Evolutionary conservation across 2,888 invertebrate species (phyloP), one percentile per base, ranked within the genome.

Genomic region (Drosophila mercatorum): DNA sequence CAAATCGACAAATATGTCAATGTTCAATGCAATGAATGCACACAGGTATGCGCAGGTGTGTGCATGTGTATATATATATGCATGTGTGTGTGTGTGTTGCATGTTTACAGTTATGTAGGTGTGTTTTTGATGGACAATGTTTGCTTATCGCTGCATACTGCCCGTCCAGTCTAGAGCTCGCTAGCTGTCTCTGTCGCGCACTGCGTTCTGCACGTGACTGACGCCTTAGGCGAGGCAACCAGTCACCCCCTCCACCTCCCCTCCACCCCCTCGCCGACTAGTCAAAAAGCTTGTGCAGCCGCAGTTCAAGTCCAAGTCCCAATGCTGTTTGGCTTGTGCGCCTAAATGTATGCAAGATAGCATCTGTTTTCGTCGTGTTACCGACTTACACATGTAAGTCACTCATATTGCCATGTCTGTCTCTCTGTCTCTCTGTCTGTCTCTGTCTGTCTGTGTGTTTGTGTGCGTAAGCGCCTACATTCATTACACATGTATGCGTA

Each of bases 401-500:
- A 84, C 80, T 84, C 88, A 83, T 83, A 83, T 88, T 86, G 78
- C 75, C 64, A 59, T 62, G 73, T 65, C 60, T 44, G 44, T 68
- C 57, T 40, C 63, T 65, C 60, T 44, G 44, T 68, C 57, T 40
- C 63, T 49, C 49, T 43, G 17, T 57, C 40, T 31, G 17, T 17
- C 17, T 57, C 36, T 31, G 17, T 17, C 34, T 46, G 11, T 57
- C 11, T 17, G 28, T 49, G 28, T 55, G 28, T 60, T 28, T 62
- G 71, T 75, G 68, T 65, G 72, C 59, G 65, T 88, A 82, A 80
- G 83, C 83, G 83, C 83, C 72, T 85, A 85, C 83, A 80, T 86
- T 80, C 83, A 83, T 88, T 83, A 86, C 87, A 83, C 78, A 81
- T 86, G 89, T 88, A 86, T 86, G 89, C 89, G 89, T 83, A 88